Base-by-base conservation (phyloP, 2,888 invertebrate genomes). In the Meta bourneti region DNA sequence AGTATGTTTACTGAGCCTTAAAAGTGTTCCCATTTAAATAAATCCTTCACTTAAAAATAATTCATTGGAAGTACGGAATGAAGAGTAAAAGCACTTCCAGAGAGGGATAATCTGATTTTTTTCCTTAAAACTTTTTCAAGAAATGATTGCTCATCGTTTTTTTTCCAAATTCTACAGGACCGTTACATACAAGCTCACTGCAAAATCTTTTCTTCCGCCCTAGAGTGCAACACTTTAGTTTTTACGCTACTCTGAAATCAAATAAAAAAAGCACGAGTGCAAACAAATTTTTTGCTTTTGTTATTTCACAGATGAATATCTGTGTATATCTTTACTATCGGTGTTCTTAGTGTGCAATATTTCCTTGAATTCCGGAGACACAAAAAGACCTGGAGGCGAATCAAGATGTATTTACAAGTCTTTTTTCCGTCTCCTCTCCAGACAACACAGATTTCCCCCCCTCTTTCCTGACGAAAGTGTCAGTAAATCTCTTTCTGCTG, bases 401-500 rank as follows among this genome's bases (percentile, higher is more conserved):
- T 72, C 77, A 75, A 85, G 85, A 61, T 75, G 85, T 69, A 54
- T 85, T 75, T 34, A 34, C 34, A 34, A 34, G 34, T 34, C 69
- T 77, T 84, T n/a, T 61, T 77, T 85, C 75, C 75, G 52, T 48
- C 75, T 48, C 82, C 2, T 20, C 71, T 70, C 5, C 13, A 83
- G 72, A 71, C 83, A 71, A 51, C 52, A n/a, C 13, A 51, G 70
- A 49, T 52, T 19, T 20, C n/a, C 48, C 34, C 70, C 69, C 51
- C 51, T 13, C 71, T 72, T 74, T 52, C 52, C 72, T 52, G 71
- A 54, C 51, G 83, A 74, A 83, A 83, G 83, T 86, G 86, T 71
- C 86, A 86, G 78, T 79, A 86, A 86, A 79, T 71, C 79, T 86
- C 54, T 86, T 85, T 85, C 34, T 16, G 70, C 34, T n/a, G 71